Percentiles rank a stretch among this genome's conserved stretches.
Evolutionary conservation across 37 sponge, comb jelly and placozoan species (phyloP).

Genomic region (Tethya wilhelma): DNA sequence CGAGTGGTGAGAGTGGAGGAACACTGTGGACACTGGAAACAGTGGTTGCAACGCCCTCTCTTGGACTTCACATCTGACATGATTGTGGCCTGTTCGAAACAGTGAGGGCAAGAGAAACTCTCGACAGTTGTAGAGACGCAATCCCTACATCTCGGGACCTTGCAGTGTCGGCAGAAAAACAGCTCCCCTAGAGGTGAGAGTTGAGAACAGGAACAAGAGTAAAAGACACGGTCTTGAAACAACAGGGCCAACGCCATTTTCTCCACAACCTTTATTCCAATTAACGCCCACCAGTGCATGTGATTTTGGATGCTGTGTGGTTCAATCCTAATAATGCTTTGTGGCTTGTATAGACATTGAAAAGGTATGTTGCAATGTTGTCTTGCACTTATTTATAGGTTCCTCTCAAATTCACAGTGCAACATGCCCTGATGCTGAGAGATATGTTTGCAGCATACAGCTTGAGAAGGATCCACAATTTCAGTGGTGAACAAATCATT

Average conservation of each 20-base stretch:
- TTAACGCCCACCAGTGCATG: no score
- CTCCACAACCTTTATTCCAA: no score
- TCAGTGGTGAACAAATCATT: no score
- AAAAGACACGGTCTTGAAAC: constrained; percentile 40
- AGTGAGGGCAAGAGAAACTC: constrained; percentile 72
- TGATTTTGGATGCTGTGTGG: no score
- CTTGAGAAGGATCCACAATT: no score
- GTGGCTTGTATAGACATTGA: no score
- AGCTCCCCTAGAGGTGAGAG: constrained; percentile 36
- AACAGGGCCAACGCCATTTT: constrained; percentile 52
- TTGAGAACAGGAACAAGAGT: constrained; percentile 62
- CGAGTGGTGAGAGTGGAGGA: constrained; percentile 50
- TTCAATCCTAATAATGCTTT: no score
- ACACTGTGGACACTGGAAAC: constrained; percentile 77
- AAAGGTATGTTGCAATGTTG: no score
- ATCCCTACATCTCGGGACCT: constrained; percentile 59
- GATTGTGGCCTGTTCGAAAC: constrained; percentile 53
- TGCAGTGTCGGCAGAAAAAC: constrained; percentile 74
- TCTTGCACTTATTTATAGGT: no score
- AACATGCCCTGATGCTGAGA: no score
- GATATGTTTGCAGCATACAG: no score
- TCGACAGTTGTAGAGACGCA: constrained; percentile 59
- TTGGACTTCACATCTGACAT: constrained; percentile 30
- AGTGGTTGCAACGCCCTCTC: constrained; percentile 59
- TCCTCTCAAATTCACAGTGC: no score